A percentile compares a stretch with the other conserved stretches of the same genome.
These are phyloP conservation scores for Vanessa atalanta DNA, from an alignment of 1,140 invertebrate genomes.

Conservation along the genomic window DNA sequence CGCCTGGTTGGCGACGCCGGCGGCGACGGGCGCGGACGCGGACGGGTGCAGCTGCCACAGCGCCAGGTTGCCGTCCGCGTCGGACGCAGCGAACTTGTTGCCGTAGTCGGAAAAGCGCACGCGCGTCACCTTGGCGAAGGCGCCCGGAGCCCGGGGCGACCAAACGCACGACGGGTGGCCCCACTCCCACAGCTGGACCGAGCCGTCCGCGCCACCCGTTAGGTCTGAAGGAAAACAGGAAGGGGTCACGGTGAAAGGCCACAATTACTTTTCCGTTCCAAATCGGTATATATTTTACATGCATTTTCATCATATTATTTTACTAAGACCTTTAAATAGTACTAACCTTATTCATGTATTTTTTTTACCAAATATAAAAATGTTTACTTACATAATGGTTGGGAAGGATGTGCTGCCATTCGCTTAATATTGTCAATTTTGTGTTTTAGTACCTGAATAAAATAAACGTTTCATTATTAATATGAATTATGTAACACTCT, in stretches of 20 bases:
- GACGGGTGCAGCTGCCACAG: constrained; percentile 96
- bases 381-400: constrained; percentile 93
- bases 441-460: constrained; percentile 89
- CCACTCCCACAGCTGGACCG: constrained; percentile 99
- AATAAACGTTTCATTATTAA: constrained; percentile 13
- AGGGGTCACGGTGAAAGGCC: no score
- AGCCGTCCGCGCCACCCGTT: constrained; percentile 98
- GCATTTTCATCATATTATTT: no score
- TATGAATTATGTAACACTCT: neutral
- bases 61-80: constrained; percentile 94
- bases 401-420: constrained; percentile 95
- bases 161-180: constrained; percentile 94
- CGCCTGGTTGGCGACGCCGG: constrained; percentile 48
- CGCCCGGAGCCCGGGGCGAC: constrained; percentile 92
- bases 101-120: constrained; percentile 97
- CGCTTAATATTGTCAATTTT: constrained; percentile 96
- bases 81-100: constrained; percentile 98
- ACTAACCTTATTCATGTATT: no score
- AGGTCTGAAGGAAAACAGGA: constrained; percentile 83
- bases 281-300: no score
- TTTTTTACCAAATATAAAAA: no score
- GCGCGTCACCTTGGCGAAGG: constrained; percentile 96
- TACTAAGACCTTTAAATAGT: no score
- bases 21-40: constrained; percentile 46
- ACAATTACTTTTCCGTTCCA: no score